Evolutionary conservation across 2,888 invertebrate species (phyloP), one percentile per base, ranked within the genome.

Genomic region (Ophion ventricosus): DNA sequence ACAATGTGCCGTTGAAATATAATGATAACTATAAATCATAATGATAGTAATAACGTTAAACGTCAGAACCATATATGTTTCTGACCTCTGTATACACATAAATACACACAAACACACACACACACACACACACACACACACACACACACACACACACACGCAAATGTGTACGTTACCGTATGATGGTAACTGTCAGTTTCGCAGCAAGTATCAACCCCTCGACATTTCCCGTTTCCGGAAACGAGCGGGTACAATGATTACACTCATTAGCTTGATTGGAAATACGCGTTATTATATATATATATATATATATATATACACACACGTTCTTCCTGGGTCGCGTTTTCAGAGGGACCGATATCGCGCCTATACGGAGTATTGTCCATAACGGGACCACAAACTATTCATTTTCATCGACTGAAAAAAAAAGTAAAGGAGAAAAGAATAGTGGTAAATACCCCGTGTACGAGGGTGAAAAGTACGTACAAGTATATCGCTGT

Each of bases 201-300:
- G 54, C 54, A 70, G 26, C 69, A 20, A 17, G 4, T n/a, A 43
- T 26, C 23, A 26, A 35, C 69, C 35, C 57, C 70, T 29, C 8
- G 69, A 26, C 69, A 17, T 35, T 56, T 35, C 20, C 57, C 70
- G 70, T 57, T 26, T 59, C 72, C 72, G 57, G 72, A 40, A 59
- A 73, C 83, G 73, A 70, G 72, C 77, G 67, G 56, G 70, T 43
- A 83, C 79, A 69, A 85, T 87, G 88, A 90, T 90, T 90, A 89
- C 87, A 90, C 88, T 90, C 90, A 91, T 91, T 91, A 91, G 88
- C 85, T 88, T 89, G 88, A 91, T 92, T 90, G 89, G 87, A 89
- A 88, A 89, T 88, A 87, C 87, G 85, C 87, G 86, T 88, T 89
- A 88, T 89, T 89, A 88, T 85, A 61, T n/a, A 17, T 66, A 29